A percentile compares a stretch with the other conserved stretches of the same genome.
phyloP scores from a whole-genome alignment of 2,113 vertebrate genomes.

The Perca fluviatilis region DNA sequence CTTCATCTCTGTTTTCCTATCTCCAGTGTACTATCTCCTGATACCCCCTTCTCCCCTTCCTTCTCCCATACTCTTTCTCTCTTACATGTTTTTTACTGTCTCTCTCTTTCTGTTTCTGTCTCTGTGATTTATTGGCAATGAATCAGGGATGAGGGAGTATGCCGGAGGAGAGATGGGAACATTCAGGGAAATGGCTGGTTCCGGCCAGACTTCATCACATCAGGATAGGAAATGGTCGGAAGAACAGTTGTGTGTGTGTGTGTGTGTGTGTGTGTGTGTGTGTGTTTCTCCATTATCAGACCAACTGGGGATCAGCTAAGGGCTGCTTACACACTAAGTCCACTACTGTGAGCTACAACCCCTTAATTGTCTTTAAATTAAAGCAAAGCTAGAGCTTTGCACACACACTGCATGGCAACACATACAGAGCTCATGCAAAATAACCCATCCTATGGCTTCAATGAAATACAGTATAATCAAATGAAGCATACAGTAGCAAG shows the following conservation, averaged over 20 bases:
- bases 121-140: conserved; percentile 80
- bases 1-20: conserved; percentile 50
- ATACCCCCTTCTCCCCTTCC: conserved; percentile 25
- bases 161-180: conserved; percentile 73
- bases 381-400: conserved; percentile 17
- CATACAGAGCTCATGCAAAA: not conserved
- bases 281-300: conserved; percentile 44
- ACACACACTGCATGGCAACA: conserved; percentile 6
- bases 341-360: conserved; percentile 26
- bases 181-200: conserved; percentile 81
- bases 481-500: no score
- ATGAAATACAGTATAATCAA: not conserved
- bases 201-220: conserved; percentile 80
- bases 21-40: conserved; percentile 30
- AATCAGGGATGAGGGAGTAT: conserved; percentile 79
- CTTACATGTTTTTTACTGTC: conserved; percentile 13
- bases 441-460: not conserved
- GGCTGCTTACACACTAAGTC: conserved; percentile 42
- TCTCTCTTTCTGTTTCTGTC: conserved; percentile 48
- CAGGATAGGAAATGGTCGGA: conserved; percentile 75
- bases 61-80: conserved; percentile 11
- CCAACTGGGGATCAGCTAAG: conserved; percentile 48
- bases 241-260: conserved; percentile 45
- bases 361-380: conserved; percentile 55
- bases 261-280: conserved; percentile 1